These are phyloP conservation scores for Porphyrio hochstetteri DNA, from an alignment of 2,113 vertebrate genomes.

Conservation along the genomic window DNA sequence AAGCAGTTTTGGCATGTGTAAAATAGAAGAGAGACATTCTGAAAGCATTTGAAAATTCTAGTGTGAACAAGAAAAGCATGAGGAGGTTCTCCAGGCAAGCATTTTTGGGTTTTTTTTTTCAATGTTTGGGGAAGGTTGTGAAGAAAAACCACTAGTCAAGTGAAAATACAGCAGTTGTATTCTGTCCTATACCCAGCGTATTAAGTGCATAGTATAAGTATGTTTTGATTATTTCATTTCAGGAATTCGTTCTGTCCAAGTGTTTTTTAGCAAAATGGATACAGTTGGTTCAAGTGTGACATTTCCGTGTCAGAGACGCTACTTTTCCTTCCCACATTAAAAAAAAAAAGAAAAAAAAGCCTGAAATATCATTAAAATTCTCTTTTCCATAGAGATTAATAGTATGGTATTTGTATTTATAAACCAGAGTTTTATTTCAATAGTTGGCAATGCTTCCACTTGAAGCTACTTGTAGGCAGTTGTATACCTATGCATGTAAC, in stretches of 20 bases:
- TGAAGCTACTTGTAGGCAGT: neutral
- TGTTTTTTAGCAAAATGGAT: neutral
- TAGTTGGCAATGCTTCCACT: neutral
- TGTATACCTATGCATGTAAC: neutral
- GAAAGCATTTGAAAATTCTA: neutral
- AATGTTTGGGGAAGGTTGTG: neutral
- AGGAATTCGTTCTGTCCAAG: neutral
- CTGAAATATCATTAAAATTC: neutral
- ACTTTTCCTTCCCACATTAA: neutral
- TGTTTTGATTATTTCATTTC: neutral
- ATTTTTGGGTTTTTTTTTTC: neutral
- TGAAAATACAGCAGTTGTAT: neutral
- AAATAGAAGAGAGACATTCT: neutral
- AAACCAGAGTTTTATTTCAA: neutral
- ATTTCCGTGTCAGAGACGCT: neutral
- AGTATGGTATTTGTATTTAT: neutral
- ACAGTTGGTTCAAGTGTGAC: neutral
- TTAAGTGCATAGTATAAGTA: neutral
- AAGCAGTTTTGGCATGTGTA: neutral
- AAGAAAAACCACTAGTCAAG: neutral
- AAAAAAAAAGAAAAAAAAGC: neutral
- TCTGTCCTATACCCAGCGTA: neutral
- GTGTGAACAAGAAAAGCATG: neutral
- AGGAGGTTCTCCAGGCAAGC: neutral
- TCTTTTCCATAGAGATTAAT: neutral